phyloP scores from a whole-genome alignment of 2,888 invertebrate species.

The Ophion ellenae region DNA sequence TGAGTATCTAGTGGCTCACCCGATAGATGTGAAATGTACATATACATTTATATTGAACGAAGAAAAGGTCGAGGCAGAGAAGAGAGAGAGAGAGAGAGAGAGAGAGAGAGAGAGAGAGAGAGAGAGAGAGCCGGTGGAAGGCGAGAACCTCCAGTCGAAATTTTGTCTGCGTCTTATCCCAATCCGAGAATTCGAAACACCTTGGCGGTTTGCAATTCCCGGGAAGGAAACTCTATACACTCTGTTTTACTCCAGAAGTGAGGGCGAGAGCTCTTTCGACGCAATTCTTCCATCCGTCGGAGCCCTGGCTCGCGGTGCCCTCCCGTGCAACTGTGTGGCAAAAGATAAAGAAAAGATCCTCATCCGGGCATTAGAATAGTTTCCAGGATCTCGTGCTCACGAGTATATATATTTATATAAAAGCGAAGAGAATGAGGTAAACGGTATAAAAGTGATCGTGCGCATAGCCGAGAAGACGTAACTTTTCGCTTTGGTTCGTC shows the following conservation, averaged over 20 bases:
- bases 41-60: no score
- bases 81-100: slow-evolving; percentile 1
- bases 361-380: slow-evolving; percentile 66
- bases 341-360: slow-evolving; percentile 53
- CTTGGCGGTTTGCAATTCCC: slow-evolving; percentile 57
- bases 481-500: slow-evolving; percentile 66
- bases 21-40: no score
- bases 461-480: slow-evolving; percentile 59
- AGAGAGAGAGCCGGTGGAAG: neutral
- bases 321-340: slow-evolving; percentile 19
- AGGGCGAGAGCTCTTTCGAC: slow-evolving; percentile 31
- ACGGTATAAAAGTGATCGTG: slow-evolving; percentile 37
- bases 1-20: no score
- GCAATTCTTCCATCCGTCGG: slow-evolving; percentile 51
- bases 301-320: neutral
- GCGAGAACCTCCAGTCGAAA: slow-evolving; percentile 35
- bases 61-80: no score
- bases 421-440: slow-evolving; percentile 54
- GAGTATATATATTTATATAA: slow-evolving; percentile 5
- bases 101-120: slow-evolving; percentile 9
- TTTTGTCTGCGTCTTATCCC: slow-evolving; percentile 47
- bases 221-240: slow-evolving; percentile 36
- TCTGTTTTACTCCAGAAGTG: slow-evolving; percentile 13
- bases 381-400: slow-evolving; percentile 44
- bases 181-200: slow-evolving; percentile 61